Conservation (phyloP, 2,113 vertebrate species). For the Passer montanus region DNA sequence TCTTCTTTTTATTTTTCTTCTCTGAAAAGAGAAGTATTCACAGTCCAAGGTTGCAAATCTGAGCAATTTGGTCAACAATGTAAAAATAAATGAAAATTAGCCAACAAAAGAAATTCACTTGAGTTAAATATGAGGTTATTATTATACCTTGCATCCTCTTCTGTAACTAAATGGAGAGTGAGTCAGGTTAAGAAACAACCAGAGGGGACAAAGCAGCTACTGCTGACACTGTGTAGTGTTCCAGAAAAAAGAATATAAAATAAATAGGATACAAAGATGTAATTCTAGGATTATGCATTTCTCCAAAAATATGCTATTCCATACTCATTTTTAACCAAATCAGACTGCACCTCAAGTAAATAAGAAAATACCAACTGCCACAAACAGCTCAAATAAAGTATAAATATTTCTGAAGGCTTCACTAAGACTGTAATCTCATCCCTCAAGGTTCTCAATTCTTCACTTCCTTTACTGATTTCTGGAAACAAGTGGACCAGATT, state of each 20-base stretch:
- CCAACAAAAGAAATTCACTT: conserved; percentile 10
- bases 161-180: neutral
- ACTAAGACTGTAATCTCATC: neutral
- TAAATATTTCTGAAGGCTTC: neutral
- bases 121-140: conserved; percentile 3
- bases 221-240: neutral
- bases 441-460: neutral
- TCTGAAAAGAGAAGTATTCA: neutral
- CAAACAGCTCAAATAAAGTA: neutral
- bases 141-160: conserved; percentile 16
- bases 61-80: neutral
- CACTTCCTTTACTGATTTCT: neutral
- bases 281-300: neutral
- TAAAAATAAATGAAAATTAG: conserved; percentile 39
- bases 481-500: neutral
- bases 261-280: neutral
- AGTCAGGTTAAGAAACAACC: neutral
- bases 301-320: neutral
- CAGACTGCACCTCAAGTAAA: neutral
- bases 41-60: neutral
- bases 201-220: neutral
- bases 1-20: neutral
- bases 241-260: neutral
- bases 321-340: neutral
- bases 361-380: neutral